phyloP scores from a whole-genome alignment of 2,113 vertebrate species.

The Colaptes auratus region DNA sequence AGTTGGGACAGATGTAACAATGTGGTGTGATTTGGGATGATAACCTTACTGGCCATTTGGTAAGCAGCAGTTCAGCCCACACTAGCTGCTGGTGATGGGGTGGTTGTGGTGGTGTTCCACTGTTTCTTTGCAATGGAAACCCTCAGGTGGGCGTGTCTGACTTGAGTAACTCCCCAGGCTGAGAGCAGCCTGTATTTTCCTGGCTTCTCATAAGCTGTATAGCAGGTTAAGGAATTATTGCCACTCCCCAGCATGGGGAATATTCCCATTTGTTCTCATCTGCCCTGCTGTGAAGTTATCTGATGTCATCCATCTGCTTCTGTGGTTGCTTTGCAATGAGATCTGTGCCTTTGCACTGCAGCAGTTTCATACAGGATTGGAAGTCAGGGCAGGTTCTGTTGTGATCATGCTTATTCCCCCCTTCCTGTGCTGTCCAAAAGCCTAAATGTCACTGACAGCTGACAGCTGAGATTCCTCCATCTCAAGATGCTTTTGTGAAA shows the following conservation, averaged over 20 bases:
- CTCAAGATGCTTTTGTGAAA: neutral
- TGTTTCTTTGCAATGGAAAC: neutral
- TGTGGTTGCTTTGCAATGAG: neutral
- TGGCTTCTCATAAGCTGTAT: neutral
- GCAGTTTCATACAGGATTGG: neutral
- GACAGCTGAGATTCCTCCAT: neutral
- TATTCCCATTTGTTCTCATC: neutral
- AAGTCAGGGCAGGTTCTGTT: neutral
- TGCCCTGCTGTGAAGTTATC: neutral
- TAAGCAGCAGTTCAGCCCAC: neutral
- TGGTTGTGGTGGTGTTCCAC: neutral
- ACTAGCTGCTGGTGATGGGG: neutral
- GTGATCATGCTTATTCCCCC: neutral
- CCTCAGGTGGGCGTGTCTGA: neutral
- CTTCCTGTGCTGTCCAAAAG: neutral
- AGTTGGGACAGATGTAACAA: neutral
- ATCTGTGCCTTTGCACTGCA: neutral
- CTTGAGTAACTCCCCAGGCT: neutral
- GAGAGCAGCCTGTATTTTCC: neutral
- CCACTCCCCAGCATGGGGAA: neutral
- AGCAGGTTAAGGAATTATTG: neutral
- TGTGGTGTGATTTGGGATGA: neutral
- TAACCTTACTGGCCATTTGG: neutral
- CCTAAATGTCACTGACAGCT: neutral
- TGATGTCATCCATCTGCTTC: neutral